These are phyloP conservation scores for Tachyglossus aculeatus DNA, from an alignment of 2,797 vertebrate genomes.

Conservation along the genomic window DNA sequence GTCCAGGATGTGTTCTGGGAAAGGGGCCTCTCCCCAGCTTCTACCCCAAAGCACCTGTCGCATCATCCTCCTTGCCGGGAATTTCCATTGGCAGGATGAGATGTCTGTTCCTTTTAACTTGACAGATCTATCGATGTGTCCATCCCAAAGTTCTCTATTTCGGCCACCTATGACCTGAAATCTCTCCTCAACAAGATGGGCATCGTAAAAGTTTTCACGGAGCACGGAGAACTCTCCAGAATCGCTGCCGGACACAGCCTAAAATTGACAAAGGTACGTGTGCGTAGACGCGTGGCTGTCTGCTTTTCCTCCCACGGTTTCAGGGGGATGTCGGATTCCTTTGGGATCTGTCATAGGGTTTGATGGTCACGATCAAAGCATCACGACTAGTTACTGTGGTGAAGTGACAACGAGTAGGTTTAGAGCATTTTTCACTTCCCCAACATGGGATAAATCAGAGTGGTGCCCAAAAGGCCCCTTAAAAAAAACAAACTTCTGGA, in stretches of 20 bases:
- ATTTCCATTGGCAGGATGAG: not conserved
- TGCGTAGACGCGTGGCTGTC: not conserved
- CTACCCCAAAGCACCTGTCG: not conserved
- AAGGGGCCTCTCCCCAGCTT: not conserved
- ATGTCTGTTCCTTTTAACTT: not conserved
- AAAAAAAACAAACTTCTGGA: too few species aligned
- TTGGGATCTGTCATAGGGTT: not conserved
- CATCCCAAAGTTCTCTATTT: conserved; percentile 69
- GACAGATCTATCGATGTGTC: conserved; percentile 43
- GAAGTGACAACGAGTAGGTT: not conserved
- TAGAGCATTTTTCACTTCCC: not conserved
- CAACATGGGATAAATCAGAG: not conserved
- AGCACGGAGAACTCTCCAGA: conserved; percentile 66
- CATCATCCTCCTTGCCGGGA: not conserved
- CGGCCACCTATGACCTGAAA: conserved; percentile 59
- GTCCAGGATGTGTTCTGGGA: too few species aligned
- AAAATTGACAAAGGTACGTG: conserved; percentile 71
- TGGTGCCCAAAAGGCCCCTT: not conserved
- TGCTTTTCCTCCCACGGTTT: not conserved
- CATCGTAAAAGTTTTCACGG: conserved; percentile 68
- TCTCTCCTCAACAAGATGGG: conserved; percentile 58
- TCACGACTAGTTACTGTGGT: not conserved
- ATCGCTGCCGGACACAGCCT: conserved; percentile 55
- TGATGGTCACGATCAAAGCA: not conserved
- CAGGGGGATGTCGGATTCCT: not conserved